phyloP scores from a whole-genome alignment of 2,113 vertebrate genomes.

The Coptodon rendalli region DNA sequence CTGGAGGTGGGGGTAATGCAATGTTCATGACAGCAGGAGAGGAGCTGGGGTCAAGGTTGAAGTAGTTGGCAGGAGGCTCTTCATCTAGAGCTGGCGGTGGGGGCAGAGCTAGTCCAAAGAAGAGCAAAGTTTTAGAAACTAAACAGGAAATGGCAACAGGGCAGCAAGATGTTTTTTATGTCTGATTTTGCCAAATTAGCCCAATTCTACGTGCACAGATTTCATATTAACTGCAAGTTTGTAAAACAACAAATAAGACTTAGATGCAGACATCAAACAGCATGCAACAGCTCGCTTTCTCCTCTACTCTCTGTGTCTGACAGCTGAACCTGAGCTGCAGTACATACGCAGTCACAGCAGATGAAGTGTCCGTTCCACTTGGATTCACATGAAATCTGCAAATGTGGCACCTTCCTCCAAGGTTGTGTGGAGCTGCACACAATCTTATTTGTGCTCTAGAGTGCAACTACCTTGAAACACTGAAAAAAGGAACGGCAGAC shows the following conservation, averaged over 20 bases:
- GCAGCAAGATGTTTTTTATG: neutral
- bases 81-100: constrained; percentile 88
- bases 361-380: neutral
- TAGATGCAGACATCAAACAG: neutral
- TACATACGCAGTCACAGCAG: neutral
- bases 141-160: neutral
- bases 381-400: neutral
- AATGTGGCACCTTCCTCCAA: neutral
- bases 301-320: neutral
- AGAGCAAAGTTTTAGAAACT: neutral
- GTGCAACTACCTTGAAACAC: neutral
- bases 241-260: neutral
- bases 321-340: neutral
- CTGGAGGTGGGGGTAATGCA: constrained; percentile 84
- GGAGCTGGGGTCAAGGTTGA: constrained; percentile 85
- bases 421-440: neutral
- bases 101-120: constrained; percentile 77
- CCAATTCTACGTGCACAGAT: neutral
- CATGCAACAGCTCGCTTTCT: neutral
- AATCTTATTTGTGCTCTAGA: neutral
- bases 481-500: neutral
- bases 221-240: neutral
- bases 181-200: fast-evolving
- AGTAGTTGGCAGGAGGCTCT: constrained; percentile 89
- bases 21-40: constrained; percentile 89